A percentile compares a stretch with the other conserved stretches of the same genome.
Evolutionary conservation across 1,140 invertebrate genomes (phyloP).

Genomic region (Xylocopa sonorina): DNA sequence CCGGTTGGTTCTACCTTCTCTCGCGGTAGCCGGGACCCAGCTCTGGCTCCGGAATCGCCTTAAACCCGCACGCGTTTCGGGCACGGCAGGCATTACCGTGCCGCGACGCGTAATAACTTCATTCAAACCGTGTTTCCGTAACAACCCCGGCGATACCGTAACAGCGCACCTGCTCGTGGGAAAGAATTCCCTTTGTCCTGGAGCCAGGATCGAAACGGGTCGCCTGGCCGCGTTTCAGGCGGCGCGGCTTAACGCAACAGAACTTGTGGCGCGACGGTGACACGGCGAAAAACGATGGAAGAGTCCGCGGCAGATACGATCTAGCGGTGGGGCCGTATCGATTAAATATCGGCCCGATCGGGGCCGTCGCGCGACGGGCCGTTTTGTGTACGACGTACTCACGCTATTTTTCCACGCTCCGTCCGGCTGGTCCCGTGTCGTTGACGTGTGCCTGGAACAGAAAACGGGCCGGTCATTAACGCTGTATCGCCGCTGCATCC

Average conservation of each 20-base stretch:
- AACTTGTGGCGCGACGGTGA: conserved; percentile 1
- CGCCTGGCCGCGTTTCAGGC: conserved; percentile 1
- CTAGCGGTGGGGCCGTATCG: conserved; percentile 44
- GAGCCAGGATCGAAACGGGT: conserved; percentile 3
- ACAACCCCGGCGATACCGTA: not conserved
- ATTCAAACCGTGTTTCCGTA: conserved; percentile 21
- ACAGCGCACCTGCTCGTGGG: conserved; percentile 46
- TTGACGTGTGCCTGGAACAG: conserved; percentile 61
- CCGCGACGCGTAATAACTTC: conserved; percentile 35
- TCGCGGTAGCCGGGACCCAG: not conserved
- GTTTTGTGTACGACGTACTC: conserved; percentile 27
- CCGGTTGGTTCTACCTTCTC: too few species aligned
- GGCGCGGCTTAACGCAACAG: not conserved
- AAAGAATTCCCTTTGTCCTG: conserved; percentile 66
- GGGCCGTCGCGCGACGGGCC: not conserved
- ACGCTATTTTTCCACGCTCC: conserved; percentile 62
- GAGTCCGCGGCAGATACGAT: conserved; percentile 19
- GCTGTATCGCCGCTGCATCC: conserved; percentile 20
- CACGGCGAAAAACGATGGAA: conserved; percentile 27
- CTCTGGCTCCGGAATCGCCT: not conserved
- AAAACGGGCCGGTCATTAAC: conserved; percentile 54
- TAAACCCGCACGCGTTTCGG: not conserved
- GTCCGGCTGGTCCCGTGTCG: conserved; percentile 32
- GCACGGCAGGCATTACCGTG: not conserved
- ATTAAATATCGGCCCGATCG: conserved; percentile 46